phyloP scores from a whole-genome alignment of 2,113 vertebrate species.

The Bathybates hornii region DNA sequence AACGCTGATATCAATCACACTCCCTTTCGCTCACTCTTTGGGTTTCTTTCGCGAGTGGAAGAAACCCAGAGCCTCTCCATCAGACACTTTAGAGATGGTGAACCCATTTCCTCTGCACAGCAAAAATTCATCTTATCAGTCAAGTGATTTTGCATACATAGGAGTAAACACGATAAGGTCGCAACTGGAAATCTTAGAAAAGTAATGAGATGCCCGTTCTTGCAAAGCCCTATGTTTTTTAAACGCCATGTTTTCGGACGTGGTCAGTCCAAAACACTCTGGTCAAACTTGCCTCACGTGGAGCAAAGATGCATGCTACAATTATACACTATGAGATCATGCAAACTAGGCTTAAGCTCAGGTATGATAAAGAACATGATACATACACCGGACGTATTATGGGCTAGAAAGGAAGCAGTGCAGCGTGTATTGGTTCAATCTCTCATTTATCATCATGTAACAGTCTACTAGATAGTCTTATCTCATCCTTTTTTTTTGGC shows the following conservation, averaged over 20 bases:
- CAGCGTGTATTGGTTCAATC: background rate
- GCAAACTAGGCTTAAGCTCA: slow-evolving; percentile 10
- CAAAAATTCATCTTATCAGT: background rate
- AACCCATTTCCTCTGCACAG: background rate
- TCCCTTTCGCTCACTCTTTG: background rate
- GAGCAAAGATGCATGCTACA: background rate
- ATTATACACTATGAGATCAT: background rate
- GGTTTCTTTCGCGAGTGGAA: background rate
- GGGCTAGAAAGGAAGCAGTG: slow-evolving; percentile 35
- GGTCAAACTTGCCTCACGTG: background rate
- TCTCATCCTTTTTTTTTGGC: background rate
- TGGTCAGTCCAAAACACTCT: background rate
- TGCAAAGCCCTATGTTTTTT: background rate
- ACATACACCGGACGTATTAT: slow-evolving; percentile 11
- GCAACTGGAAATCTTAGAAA: background rate
- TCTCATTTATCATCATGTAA: slow-evolving; percentile 9
- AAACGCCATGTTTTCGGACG: background rate
- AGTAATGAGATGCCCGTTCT: background rate
- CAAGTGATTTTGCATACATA: background rate
- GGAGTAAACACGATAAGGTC: background rate
- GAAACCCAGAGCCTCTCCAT: background rate
- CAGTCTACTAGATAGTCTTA: slow-evolving; percentile 28
- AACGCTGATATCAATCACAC: background rate
- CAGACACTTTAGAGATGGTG: background rate
- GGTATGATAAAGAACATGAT: slow-evolving; percentile 49